A percentile compares a stretch with the other conserved stretches of the same genome.
These are phyloP conservation scores for Catharus minimus DNA, from an alignment of 2,113 vertebrate genomes.

Conservation along the genomic window DNA sequence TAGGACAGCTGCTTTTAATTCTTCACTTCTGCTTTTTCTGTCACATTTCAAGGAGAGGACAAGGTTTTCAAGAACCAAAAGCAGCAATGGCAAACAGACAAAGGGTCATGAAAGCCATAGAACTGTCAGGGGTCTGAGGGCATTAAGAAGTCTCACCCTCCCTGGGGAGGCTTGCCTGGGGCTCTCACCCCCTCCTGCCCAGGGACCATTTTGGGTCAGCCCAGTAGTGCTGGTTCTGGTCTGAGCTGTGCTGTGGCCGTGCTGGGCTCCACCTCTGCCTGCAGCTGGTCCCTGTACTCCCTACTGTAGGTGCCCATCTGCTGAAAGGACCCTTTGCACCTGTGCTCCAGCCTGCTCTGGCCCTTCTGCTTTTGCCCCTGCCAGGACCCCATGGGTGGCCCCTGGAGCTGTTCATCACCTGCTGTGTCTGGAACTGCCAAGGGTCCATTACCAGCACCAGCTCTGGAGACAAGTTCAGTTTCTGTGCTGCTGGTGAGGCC, in stretches of 20 bases:
- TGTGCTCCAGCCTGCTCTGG: background rate
- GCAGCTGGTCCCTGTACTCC: background rate
- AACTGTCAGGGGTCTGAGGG: background rate
- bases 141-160: background rate
- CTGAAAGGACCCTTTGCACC: background rate
- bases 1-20: background rate
- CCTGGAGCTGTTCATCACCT: background rate
- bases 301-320: background rate
- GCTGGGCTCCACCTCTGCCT: background rate
- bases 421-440: rapidly evolving
- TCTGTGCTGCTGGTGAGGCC: background rate
- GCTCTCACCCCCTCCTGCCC: rapidly evolving
- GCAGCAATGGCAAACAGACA: background rate
- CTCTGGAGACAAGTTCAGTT: rapidly evolving
- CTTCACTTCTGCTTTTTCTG: background rate
- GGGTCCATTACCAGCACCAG: background rate
- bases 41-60: background rate
- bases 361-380: background rate
- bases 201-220: background rate
- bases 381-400: background rate
- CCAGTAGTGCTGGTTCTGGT: background rate
- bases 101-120: background rate
- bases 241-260: background rate
- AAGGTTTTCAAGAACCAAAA: background rate
- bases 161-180: background rate